Base-by-base conservation (phyloP, 2,113 vertebrate species). In the Columbina picui region DNA sequence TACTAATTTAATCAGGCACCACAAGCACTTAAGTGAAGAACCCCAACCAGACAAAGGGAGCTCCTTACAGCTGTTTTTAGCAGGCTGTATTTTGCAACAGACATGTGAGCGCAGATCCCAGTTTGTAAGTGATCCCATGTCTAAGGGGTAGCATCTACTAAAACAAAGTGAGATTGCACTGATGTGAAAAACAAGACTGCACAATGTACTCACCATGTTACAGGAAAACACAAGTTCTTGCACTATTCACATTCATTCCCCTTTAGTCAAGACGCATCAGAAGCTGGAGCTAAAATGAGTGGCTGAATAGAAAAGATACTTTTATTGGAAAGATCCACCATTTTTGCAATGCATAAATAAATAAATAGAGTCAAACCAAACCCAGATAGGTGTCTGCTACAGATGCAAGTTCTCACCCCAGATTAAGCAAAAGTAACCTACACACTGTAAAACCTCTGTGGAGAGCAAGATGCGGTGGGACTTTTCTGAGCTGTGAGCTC, bases 1-100 rank as follows among this genome's bases (percentile, higher is more conserved):
- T 96, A 90, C 94, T 97, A 97, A 98, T 97, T 98, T 96, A 98
- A 98, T 98, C 97, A 97, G 95, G 80, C 91, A 97, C 89, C 75
- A 86, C 89, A 96, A 98, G 96, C 87, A 94, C 93, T 96, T 95
- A 90, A 94, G 61, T 93, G 89, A 97, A 97, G 92, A 96, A 95
- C 90, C 96, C 86, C 91, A 95, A 83, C 57, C 87, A 97, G 79
- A 94, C 80, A 90, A 94, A 97, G 85, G 90, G 90, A 96, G 87
- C 32, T 95, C 81, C 89, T 89, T 50, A 90, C 80, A 87, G 89
- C 34, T 81, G 73, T 61, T 81, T 94, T 92, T 90, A 91, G 68
- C 73, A 84, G 75, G 79, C 93, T 87, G 55, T 38, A 75, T 78
- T 87, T 63, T 80, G 87, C 60, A 80, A 91, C n/a, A 77, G n/a